Conservation (phyloP, 2,113 vertebrate species). For the Hemiprocne comata region DNA sequence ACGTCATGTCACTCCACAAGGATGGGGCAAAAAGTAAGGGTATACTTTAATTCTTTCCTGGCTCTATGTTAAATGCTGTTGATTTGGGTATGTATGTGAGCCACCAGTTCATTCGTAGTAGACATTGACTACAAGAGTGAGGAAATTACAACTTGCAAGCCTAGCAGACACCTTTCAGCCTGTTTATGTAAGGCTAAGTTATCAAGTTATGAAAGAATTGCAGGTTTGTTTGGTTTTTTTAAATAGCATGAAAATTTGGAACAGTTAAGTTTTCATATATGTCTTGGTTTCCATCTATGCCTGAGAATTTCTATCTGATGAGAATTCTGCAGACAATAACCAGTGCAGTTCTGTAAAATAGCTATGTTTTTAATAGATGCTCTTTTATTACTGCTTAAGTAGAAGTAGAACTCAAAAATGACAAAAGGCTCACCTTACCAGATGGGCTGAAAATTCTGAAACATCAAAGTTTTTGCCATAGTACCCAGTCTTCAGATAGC, state of each 20-base stretch:
- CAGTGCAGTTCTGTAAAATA: neutral
- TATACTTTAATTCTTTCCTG: neutral
- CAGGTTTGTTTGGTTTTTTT: neutral
- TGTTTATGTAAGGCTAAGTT: neutral
- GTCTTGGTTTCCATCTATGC: neutral
- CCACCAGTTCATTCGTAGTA: neutral
- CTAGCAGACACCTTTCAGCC: neutral
- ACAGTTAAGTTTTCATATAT: neutral
- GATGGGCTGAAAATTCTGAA: neutral
- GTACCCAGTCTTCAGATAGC: neutral
- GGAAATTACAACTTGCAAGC: neutral
- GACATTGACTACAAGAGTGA: neutral
- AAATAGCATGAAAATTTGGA: neutral
- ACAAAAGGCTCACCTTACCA: neutral
- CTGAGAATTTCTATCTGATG: neutral
- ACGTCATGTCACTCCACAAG: neutral
- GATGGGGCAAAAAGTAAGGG: neutral
- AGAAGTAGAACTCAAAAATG: neutral
- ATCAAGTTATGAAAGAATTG: neutral
- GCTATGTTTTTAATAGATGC: too few relatives aligned
- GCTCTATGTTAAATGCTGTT: neutral
- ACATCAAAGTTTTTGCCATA: neutral
- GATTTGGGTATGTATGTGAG: neutral
- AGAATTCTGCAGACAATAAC: neutral
- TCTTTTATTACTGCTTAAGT: neutral